Evolutionary conservation across 2,888 invertebrate genomes (phyloP).

Genomic region (Drosophila sordidapex): DNA sequence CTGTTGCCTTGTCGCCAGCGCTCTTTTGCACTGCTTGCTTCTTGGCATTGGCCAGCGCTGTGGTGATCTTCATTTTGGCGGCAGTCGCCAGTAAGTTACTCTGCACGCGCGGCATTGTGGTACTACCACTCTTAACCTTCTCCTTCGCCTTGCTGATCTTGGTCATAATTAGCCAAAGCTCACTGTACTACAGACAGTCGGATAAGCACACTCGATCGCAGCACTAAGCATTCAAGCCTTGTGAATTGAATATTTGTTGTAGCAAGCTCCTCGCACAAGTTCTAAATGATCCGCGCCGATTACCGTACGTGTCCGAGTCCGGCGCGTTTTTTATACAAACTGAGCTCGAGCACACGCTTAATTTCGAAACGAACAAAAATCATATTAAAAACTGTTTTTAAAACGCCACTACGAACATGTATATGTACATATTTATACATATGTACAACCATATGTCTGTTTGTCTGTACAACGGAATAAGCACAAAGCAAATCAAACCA

Average conservation of each 20-base stretch:
- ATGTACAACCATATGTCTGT: constrained; percentile 4
- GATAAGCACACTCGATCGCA: neutral
- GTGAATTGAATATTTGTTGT: constrained; percentile 4
- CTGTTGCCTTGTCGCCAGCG: constrained; percentile 38
- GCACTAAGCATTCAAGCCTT: constrained; percentile 11
- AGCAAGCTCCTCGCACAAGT: constrained; percentile 17
- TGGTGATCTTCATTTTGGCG: constrained; percentile 81
- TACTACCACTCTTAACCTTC: constrained; percentile 46
- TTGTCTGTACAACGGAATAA: constrained; percentile 33
- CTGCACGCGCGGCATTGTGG: constrained; percentile 16
- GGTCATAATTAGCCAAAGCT: constrained; percentile 47
- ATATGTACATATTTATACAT: constrained; percentile 16
- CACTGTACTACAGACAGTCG: neutral
- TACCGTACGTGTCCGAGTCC: constrained; percentile 73
- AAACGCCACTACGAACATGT: constrained; percentile 51
- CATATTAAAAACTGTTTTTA: constrained; percentile 63
- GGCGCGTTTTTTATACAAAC: constrained; percentile 79
- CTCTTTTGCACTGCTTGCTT: constrained; percentile 45
- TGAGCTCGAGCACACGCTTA: constrained; percentile 64
- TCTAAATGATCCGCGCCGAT: constrained; percentile 50
- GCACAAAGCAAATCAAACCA: constrained; percentile 57
- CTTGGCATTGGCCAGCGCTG: constrained; percentile 72
- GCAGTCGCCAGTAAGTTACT: constrained; percentile 72
- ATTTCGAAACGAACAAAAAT: constrained; percentile 71
- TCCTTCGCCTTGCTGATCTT: constrained; percentile 69